Evolutionary conservation across 2,113 vertebrate species (phyloP).

Genomic region (Charadrius vociferus): DNA sequence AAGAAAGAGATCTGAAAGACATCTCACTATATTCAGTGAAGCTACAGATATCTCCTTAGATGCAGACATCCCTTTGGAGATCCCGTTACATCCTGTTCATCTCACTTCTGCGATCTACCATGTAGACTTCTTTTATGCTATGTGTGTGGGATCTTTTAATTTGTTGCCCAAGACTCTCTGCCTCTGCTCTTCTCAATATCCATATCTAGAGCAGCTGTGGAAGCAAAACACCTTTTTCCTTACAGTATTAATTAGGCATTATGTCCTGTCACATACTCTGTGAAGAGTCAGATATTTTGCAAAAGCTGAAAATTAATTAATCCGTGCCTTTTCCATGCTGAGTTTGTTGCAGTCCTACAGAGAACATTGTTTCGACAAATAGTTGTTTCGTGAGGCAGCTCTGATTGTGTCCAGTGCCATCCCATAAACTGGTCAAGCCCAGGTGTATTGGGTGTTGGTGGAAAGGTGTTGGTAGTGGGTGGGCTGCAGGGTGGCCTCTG

Average conservation of each 20-base stretch:
- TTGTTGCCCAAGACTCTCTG: neutral
- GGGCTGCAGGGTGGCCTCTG: neutral
- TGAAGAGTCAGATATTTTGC: neutral
- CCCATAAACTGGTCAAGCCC: neutral
- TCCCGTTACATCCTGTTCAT: neutral
- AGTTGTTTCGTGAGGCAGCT: neutral
- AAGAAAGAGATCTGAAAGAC: neutral
- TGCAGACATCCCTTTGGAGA: neutral
- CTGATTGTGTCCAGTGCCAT: neutral
- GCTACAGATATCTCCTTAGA: neutral
- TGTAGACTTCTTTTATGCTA: neutral
- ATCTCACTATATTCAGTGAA: neutral
- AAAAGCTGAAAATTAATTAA: neutral
- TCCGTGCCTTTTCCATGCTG: neutral
- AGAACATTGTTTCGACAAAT: neutral
- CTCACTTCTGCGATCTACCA: neutral
- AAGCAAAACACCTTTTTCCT: neutral
- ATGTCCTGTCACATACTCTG: neutral
- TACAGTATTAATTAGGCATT: neutral
- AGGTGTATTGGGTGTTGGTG: neutral
- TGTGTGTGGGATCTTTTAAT: neutral
- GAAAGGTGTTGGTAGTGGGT: neutral
- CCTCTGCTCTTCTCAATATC: neutral
- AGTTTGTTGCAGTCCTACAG: neutral
- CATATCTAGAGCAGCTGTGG: neutral